Percentiles rank a stretch among this genome's conserved stretches.
These are phyloP conservation scores for Tridacna gigas DNA, from an alignment of 2,888 invertebrate species.

Conservation along the genomic window DNA sequence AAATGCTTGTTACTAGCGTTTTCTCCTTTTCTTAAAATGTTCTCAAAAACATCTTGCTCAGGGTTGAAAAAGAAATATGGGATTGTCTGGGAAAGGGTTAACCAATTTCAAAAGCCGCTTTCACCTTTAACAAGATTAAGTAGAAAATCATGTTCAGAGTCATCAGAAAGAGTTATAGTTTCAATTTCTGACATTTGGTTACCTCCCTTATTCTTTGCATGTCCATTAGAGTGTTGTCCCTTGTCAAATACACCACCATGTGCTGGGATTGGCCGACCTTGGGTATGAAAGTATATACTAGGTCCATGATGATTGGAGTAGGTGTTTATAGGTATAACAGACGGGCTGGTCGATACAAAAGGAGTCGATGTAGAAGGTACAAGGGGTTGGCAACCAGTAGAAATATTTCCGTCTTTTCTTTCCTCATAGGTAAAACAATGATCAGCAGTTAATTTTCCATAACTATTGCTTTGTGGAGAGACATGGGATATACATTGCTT, in stretches of 20 bases:
- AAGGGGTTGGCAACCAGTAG: too few species aligned
- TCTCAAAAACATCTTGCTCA: not conserved
- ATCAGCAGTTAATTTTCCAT: not conserved
- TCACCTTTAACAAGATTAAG: conserved; percentile 22
- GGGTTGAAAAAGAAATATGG: not conserved
- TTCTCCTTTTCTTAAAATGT: not conserved
- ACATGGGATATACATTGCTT: not conserved
- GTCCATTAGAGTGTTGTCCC: not conserved
- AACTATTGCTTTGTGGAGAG: not conserved
- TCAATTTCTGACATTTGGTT: not conserved
- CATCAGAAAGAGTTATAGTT: not conserved
- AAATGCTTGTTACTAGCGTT: not conserved
- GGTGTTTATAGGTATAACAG: too few species aligned
- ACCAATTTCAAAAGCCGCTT: not conserved
- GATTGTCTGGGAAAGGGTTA: not conserved
- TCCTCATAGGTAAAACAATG: not conserved
- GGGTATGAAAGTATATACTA: not conserved
- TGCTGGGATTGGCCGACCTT: not conserved
- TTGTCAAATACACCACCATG: not conserved
- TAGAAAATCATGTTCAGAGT: conserved; percentile 11
- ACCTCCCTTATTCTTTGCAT: not conserved
- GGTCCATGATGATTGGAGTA: too few species aligned
- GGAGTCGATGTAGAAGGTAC: too few species aligned
- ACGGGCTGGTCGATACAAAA: too few species aligned
- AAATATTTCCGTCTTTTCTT: not conserved